Conservation (phyloP, 2,113 vertebrate genomes). For the Microcebus jonahi region DNA sequence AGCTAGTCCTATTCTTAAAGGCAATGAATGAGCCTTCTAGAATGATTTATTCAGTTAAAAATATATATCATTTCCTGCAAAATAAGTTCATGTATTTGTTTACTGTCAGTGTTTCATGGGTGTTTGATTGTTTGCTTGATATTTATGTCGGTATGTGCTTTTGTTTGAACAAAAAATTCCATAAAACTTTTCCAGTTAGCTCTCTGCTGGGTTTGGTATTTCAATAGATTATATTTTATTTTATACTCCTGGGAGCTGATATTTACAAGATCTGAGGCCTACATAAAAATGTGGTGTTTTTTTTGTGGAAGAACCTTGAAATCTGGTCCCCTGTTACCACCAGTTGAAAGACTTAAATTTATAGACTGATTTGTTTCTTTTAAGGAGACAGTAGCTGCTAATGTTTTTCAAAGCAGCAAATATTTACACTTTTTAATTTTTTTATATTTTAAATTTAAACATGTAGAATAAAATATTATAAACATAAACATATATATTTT, state of each 20-base stretch:
- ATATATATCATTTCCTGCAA: slow-evolving; percentile 40
- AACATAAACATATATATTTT: neutral
- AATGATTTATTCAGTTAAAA: slow-evolving; percentile 57
- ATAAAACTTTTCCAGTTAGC: slow-evolving; percentile 55
- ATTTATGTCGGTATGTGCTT: slow-evolving; percentile 51
- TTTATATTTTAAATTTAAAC: neutral
- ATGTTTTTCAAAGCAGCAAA: neutral
- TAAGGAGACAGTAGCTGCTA: neutral
- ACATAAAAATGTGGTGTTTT: neutral
- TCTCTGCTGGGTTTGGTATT: slow-evolving; percentile 70
- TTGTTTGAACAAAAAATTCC: slow-evolving; percentile 74
- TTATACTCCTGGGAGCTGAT: slow-evolving; percentile 53
- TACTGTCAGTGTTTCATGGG: slow-evolving; percentile 35
- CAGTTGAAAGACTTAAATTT: neutral
- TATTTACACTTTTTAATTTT: neutral
- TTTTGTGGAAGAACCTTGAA: slow-evolving; percentile 4
- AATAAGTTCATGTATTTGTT: slow-evolving; percentile 58
- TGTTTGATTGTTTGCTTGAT: slow-evolving; percentile 70
- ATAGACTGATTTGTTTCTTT: neutral
- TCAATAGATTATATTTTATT: slow-evolving; percentile 65
- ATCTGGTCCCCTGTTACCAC: neutral
- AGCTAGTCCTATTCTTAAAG: neutral
- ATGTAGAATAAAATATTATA: neutral
- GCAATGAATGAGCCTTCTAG: neutral
- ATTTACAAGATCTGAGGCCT: slow-evolving; percentile 59